Evolutionary conservation across 2,888 invertebrate genomes (phyloP).

Genomic region (Molorchus minor): DNA sequence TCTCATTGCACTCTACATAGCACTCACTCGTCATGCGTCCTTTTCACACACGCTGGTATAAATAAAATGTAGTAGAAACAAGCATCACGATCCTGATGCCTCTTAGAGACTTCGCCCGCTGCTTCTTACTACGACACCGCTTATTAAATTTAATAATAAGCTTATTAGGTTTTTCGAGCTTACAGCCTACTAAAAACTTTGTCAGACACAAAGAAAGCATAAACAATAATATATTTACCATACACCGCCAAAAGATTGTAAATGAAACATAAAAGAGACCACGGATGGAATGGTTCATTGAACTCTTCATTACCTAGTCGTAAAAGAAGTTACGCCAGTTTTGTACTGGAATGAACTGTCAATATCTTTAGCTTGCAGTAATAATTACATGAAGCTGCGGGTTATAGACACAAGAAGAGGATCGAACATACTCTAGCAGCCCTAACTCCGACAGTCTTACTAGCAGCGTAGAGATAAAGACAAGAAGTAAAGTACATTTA

Average conservation of each 20-base stretch:
- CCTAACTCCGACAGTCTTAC: background rate
- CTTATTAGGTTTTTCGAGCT: background rate
- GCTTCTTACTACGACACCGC: background rate
- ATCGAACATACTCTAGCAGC: too few species aligned
- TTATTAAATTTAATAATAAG: background rate
- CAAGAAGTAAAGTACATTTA: background rate
- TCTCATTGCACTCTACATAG: too few species aligned
- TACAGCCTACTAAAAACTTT: background rate
- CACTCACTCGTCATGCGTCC: too few species aligned
- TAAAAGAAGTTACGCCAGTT: slow-evolving; percentile 18
- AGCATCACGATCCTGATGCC: too few species aligned
- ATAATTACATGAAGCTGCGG: background rate
- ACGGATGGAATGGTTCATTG: slow-evolving; percentile 13
- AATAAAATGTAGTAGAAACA: too few species aligned
- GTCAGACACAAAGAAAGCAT: background rate
- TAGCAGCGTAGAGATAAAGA: background rate
- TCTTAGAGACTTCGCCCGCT: too few species aligned
- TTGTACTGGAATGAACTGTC: slow-evolving; percentile 1
- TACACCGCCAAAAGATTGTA: background rate
- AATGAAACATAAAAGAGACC: slow-evolving; percentile 1
- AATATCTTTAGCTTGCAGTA: slow-evolving; percentile 10
- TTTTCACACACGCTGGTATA: too few species aligned
- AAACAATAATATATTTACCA: background rate
- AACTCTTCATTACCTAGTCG: slow-evolving; percentile 8
- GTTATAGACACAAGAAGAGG: background rate